Base-by-base conservation (phyloP, 2,888 invertebrate genomes). In the Morpho helenor region DNA sequence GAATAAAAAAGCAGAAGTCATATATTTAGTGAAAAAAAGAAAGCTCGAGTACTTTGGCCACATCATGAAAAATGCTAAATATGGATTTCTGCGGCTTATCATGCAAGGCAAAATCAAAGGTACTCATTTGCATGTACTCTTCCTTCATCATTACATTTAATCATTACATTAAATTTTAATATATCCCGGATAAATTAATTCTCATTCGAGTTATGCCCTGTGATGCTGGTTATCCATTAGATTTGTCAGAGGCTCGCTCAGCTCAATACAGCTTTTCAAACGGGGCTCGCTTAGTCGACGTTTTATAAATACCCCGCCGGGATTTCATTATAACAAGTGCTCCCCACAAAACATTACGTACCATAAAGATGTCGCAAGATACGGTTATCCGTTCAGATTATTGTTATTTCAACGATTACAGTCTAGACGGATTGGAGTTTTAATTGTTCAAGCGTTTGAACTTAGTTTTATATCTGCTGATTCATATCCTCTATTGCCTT, bases 251-350 rank as follows among this genome's bases (percentile, higher is more conserved):
- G 68, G 68, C 67, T 57, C 54, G 66, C 66, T 71, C 73, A 68
- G 70, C 74, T 66, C 66, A 69, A 69, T 70, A 69, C 69, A 64
- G 61, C 69, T 68, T 69, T 71, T 69, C 69, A 52, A 54, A 58
- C 58, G 46, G 23, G 57, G 16, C 23, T 59, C 62, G 70, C 71
- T 73, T 66, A 69, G 69, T 71, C 65, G 66, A 68, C 73, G 66
- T 70, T 71, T 74, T 70, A 71, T 74, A 70, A 72, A 73, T 71
- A 69, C 67, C 65, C 39, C 50, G 49, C 52, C 57, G 55, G 53
- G 52, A 62, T 62, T 65, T 65, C 63, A 64, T 63, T 67, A 67
- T 62, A 57, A 63, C 61, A 49, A 66, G 64, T 63, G 64, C 60
- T 63, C 40, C 49, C 45, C 47, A 10, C 43, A 49, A 31, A 54